phyloP scores from a whole-genome alignment of 2,888 invertebrate genomes.

The Trypoxylon attenuatum region DNA sequence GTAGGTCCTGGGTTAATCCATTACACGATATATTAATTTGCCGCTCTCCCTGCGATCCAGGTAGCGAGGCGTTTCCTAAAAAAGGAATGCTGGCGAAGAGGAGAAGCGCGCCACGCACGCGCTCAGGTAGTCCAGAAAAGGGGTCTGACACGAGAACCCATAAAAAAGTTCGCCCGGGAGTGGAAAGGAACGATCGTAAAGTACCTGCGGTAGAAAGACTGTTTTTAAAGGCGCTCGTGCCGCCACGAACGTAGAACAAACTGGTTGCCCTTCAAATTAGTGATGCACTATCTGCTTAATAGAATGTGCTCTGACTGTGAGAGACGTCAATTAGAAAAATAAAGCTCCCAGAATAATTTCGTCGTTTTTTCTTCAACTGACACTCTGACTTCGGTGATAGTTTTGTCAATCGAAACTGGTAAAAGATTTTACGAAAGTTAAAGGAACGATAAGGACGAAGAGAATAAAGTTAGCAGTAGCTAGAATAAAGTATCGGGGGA shows the following conservation, averaged over 20 bases:
- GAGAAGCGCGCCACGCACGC: constrained; percentile 66
- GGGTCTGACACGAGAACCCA: constrained; percentile 54
- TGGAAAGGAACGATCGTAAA: constrained; percentile 44
- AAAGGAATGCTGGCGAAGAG: constrained; percentile 26
- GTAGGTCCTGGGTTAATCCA: constrained; percentile 59
- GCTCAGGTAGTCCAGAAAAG: constrained; percentile 66
- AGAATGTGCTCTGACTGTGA: too few relatives aligned
- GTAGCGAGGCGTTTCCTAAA: constrained; percentile 43
- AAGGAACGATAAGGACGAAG: too few relatives aligned
- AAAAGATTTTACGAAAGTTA: too few relatives aligned
- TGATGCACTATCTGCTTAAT: neutral
- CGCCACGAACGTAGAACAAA: neutral
- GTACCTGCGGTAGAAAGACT: constrained; percentile 38
- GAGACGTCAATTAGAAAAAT: too few relatives aligned
- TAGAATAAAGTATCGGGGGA: too few relatives aligned
- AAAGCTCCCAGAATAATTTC: too few relatives aligned
- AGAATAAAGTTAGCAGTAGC: too few relatives aligned
- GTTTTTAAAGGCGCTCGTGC: constrained; percentile 8
- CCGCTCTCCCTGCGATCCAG: constrained; percentile 51
- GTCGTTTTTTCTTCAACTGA: too few relatives aligned
- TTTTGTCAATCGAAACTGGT: too few relatives aligned
- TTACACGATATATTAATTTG: constrained; percentile 68
- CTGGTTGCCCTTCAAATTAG: neutral
- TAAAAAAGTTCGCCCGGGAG: constrained; percentile 41
- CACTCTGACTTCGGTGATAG: too few relatives aligned